Conservation (phyloP, 2,797 vertebrate species). For the Huso huso region DNA sequence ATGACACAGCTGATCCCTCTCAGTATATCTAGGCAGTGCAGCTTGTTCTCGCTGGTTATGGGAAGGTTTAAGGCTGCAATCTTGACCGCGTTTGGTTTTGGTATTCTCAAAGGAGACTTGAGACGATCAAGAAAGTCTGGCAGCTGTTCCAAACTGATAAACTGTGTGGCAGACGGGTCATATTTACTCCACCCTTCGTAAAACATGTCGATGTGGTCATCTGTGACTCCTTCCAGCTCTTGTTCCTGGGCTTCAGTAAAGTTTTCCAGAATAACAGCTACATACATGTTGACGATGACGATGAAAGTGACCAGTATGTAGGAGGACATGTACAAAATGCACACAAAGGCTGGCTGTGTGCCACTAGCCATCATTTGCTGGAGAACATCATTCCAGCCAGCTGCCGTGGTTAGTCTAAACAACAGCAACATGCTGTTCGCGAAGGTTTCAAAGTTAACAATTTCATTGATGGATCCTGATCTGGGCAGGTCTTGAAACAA, state of each 20-base stretch:
- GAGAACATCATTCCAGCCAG: conserved; percentile 17
- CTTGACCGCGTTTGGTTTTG: conserved; percentile 17
- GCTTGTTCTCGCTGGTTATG: neutral
- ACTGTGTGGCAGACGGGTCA: conserved; percentile 13
- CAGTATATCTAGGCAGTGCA: conserved; percentile 4
- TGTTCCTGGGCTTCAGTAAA: conserved; percentile 17
- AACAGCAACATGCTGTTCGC: conserved; percentile 19
- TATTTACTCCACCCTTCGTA: conserved; percentile 17
- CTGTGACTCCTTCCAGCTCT: conserved; percentile 14
- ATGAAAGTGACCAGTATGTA: conserved; percentile 11
- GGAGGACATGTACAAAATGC: conserved; percentile 10
- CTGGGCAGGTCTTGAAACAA: conserved; percentile 14
- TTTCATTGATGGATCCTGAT: conserved; percentile 10
- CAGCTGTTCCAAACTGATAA: conserved; percentile 11
- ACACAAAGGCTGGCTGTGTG: conserved; percentile 4
- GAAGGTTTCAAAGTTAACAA: conserved; percentile 20
- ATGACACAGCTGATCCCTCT: conserved; percentile 12
- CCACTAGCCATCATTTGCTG: conserved; percentile 3
- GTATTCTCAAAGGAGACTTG: conserved; percentile 15
- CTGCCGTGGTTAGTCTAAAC: conserved; percentile 15
- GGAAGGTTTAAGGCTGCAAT: conserved; percentile 13
- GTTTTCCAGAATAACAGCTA: conserved; percentile 19
- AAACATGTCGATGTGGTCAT: conserved; percentile 19
- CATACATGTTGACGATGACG: conserved; percentile 19
- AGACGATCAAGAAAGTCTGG: conserved; percentile 16